A percentile compares a stretch with the other conserved stretches of the same genome.
phyloP scores from a whole-genome alignment of 2,888 invertebrate genomes.

The Drosophila aldrichi region DNA sequence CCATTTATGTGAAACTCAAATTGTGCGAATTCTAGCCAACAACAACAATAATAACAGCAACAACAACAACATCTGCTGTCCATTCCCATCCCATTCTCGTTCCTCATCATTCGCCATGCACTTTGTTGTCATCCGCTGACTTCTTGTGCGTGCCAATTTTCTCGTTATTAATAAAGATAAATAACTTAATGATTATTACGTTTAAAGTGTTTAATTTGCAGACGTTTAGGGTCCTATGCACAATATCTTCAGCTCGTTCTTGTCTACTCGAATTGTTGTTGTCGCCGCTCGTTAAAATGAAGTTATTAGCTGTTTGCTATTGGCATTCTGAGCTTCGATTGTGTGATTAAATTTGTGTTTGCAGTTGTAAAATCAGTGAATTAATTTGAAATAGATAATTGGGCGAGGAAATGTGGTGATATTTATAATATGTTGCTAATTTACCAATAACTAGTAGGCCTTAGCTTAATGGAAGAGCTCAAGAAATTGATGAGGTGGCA shows the following conservation, averaged over 20 bases:
- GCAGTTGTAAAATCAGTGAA: not conserved
- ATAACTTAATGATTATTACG: constrained; percentile 81
- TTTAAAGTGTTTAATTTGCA: constrained; percentile 77
- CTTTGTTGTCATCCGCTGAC: constrained; percentile 66
- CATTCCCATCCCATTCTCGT: constrained; percentile 33
- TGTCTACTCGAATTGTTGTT: not conserved
- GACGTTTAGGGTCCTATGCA: constrained; percentile 60
- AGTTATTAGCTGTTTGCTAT: constrained; percentile 51
- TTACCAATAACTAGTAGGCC: not conserved
- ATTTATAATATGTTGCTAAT: not conserved
- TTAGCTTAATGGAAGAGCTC: not conserved
- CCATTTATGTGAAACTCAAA: constrained; percentile 75
- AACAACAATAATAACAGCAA: constrained; percentile 7
- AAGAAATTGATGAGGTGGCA: too few species aligned
- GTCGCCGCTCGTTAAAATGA: constrained; percentile 47
- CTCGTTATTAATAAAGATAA: constrained; percentile 81
- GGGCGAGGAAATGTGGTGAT: not conserved
- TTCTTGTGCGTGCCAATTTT: constrained; percentile 78
- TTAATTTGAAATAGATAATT: constrained; percentile 2
- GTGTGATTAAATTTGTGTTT: constrained; percentile 23
- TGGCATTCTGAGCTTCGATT: constrained; percentile 26
- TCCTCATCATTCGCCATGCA: constrained; percentile 35
- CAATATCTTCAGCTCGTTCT: constrained; percentile 33
- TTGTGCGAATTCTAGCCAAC: constrained; percentile 69
- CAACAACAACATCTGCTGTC: constrained; percentile 22